Percentiles rank a stretch among this genome's conserved stretches.
Evolutionary conservation across 1,140 invertebrate genomes (phyloP).

Genomic region (Drosophila orena): DNA sequence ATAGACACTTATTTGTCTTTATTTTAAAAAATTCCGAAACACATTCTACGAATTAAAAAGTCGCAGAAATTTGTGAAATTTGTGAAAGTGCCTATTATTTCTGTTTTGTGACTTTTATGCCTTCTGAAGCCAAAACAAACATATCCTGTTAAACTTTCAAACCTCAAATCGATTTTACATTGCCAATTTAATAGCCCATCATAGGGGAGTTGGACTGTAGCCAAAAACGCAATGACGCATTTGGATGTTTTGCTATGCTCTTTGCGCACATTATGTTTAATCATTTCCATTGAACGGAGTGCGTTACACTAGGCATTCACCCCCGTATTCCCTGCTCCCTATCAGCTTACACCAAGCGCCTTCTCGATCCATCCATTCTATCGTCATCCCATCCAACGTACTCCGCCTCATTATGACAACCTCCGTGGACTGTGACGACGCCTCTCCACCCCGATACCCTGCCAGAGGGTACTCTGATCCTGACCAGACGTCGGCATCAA

Average conservation of each 20-base stretch:
- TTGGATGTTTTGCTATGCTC: slow-evolving; percentile 50
- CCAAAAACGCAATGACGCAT: slow-evolving; percentile 34
- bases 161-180: neutral
- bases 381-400: neutral
- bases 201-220: neutral
- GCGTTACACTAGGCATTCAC: slow-evolving; percentile 9
- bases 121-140: too few relatives aligned
- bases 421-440: slow-evolving; percentile 41
- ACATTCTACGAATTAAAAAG: too few relatives aligned
- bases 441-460: neutral
- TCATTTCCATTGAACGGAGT: slow-evolving; percentile 52
- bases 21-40: too few relatives aligned
- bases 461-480: neutral
- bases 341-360: slow-evolving; percentile 27
- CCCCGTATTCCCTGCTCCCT: neutral
- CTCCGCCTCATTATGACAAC: slow-evolving; percentile 40
- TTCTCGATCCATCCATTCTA: slow-evolving; percentile 16
- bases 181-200: neutral
- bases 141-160: too few relatives aligned
- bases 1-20: too few relatives aligned
- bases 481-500: neutral
- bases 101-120: too few relatives aligned
- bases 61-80: too few relatives aligned
- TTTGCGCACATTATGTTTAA: slow-evolving; percentile 45
- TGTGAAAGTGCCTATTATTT: neutral